These are phyloP conservation scores for Drosophila sechellia DNA, from an alignment of 1,140 invertebrate species.

Conservation along the genomic window DNA sequence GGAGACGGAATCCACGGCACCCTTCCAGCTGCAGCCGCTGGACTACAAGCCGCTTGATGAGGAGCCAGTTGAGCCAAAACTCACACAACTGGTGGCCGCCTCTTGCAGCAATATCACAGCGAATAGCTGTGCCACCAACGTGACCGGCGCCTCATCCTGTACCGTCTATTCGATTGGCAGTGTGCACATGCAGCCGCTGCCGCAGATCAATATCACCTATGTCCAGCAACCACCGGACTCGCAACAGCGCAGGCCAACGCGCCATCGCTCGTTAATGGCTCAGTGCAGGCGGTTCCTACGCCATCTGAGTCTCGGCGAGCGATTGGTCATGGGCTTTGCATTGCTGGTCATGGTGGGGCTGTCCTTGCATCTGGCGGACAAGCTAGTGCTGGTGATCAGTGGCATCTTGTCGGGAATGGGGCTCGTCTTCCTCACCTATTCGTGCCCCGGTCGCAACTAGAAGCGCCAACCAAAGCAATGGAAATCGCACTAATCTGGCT, in stretches of 20 bases:
- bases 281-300: not conserved
- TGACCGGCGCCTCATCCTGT: slow-evolving; percentile 34
- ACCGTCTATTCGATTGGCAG: slow-evolving; percentile 31
- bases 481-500: not conserved
- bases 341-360: slow-evolving; percentile 1
- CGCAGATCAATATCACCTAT: slow-evolving; percentile 26
- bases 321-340: not conserved
- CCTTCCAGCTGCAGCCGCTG: slow-evolving; percentile 46
- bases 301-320: not conserved
- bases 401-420: not conserved
- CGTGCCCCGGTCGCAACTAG: not conserved
- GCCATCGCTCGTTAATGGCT: not conserved
- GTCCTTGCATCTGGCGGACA: slow-evolving; percentile 3
- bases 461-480: slow-evolving; percentile 1
- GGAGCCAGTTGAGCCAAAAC: not conserved
- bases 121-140: slow-evolving; percentile 15
- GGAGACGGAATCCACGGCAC: slow-evolving; percentile 60
- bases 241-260: not conserved
- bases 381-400: not conserved
- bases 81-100: not conserved
- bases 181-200: slow-evolving; percentile 35
- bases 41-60: not conserved
- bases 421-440: not conserved
- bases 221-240: slow-evolving; percentile 2
- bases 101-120: not conserved